phyloP scores from a whole-genome alignment of 1,140 invertebrate species.

The Nymphalis io region DNA sequence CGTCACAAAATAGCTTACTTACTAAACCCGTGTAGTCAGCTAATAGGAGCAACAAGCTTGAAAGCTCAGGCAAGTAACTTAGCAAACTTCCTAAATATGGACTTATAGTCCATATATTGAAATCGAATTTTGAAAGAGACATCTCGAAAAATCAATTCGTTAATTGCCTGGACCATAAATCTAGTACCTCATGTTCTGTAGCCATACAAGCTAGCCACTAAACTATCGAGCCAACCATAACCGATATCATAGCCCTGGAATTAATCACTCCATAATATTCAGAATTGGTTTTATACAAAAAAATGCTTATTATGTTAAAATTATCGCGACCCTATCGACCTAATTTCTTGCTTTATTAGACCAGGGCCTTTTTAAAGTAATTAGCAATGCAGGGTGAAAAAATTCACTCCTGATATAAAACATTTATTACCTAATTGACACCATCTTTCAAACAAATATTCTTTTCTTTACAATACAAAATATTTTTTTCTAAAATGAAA shows the following conservation, averaged over 20 bases:
- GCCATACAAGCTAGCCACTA: too few relatives aligned
- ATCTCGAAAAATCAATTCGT: too few relatives aligned
- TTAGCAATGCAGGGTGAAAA: conserved; percentile 10
- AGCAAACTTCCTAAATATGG: too few relatives aligned
- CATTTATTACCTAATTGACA: background rate
- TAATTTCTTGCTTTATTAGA: conserved; percentile 29
- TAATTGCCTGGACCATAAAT: too few relatives aligned
- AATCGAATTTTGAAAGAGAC: too few relatives aligned
- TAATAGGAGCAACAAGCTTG: too few relatives aligned
- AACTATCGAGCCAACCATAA: background rate
- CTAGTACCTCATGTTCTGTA: too few relatives aligned
- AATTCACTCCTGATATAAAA: conserved; percentile 4
- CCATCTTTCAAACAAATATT: background rate
- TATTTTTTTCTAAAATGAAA: background rate
- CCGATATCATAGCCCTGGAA: background rate
- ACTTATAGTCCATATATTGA: too few relatives aligned
- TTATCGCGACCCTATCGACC: conserved; percentile 26
- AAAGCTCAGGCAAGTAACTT: too few relatives aligned
- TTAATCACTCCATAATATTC: background rate
- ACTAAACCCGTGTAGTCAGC: too few relatives aligned
- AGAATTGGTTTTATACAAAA: background rate
- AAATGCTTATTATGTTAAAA: conserved; percentile 8
- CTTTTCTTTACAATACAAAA: background rate
- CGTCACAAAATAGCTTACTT: too few relatives aligned
- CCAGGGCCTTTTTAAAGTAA: conserved; percentile 23